A percentile compares a stretch with the other conserved stretches of the same genome.
phyloP scores from a whole-genome alignment of 2,797 vertebrate genomes.

The Lepidocolaptes lacrymiger region DNA sequence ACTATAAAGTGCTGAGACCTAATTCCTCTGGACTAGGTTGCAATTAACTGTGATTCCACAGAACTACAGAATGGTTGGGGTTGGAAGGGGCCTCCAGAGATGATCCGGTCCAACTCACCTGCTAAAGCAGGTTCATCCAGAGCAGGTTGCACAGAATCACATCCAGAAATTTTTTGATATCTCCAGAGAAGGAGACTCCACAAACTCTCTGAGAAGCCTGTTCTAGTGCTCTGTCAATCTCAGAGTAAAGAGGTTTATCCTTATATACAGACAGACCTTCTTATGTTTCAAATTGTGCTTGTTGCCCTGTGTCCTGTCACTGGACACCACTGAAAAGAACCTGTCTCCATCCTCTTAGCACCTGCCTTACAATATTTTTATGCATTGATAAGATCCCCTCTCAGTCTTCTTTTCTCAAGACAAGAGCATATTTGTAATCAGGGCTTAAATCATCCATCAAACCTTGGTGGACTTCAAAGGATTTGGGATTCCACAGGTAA shows the following conservation, averaged over 20 bases:
- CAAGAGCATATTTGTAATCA: neutral
- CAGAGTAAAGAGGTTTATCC: neutral
- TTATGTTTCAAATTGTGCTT: neutral
- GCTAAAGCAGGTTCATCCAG: neutral
- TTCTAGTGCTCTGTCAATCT: neutral
- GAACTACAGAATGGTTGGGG: neutral
- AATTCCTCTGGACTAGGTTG: neutral
- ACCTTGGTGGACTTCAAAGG: neutral
- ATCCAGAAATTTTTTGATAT: neutral
- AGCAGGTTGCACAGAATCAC: neutral
- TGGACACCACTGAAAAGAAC: neutral
- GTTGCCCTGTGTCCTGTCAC: neutral
- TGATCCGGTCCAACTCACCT: too few relatives aligned
- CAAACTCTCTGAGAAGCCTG: neutral
- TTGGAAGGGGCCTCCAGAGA: neutral
- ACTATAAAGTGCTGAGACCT: neutral
- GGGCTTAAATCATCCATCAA: neutral
- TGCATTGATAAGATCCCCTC: neutral
- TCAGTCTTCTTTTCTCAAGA: neutral
- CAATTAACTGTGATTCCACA: neutral
- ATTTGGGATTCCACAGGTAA: neutral
- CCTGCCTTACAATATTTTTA: neutral
- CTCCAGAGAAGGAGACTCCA: neutral
- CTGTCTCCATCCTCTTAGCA: fast-evolving
- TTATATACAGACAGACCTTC: neutral